Conservation (phyloP, 2,797 vertebrate genomes). For the Falco novaeseelandiae region DNA sequence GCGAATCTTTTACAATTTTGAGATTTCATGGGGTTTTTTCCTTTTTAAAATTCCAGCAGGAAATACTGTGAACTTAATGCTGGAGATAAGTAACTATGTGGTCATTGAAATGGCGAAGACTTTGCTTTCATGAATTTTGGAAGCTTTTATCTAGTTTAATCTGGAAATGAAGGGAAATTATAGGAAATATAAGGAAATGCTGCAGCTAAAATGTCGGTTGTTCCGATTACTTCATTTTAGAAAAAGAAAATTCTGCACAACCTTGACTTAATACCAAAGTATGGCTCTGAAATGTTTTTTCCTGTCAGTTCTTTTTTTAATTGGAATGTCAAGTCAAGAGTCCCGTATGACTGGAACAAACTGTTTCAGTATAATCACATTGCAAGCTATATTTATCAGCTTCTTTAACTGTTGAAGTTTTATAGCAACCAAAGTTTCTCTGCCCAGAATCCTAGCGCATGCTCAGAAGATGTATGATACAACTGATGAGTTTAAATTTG, state of each 20-base stretch:
- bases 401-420: constrained; percentile 42
- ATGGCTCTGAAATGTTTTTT: constrained; percentile 44
- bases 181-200: not conserved
- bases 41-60: not conserved
- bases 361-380: constrained; percentile 55
- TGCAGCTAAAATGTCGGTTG: not conserved
- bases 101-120: not conserved
- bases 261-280: not conserved
- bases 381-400: constrained; percentile 52
- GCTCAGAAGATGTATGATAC: not conserved
- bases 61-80: not conserved
- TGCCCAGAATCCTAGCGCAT: constrained; percentile 18
- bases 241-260: not conserved
- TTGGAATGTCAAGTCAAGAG: constrained; percentile 52
- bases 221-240: not conserved
- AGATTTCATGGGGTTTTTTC: not conserved
- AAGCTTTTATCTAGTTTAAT: not conserved
- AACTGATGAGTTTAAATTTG: not conserved
- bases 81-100: not conserved
- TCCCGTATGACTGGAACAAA: constrained; percentile 54
- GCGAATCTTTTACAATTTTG: not conserved
- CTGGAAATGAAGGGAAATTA: not conserved
- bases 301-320: constrained; percentile 47
- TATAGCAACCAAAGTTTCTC: constrained; percentile 3
- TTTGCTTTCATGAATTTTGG: not conserved